Evolutionary conservation across 2,797 vertebrate species (phyloP).

Genomic region (Pangasius larnaudii): DNA sequence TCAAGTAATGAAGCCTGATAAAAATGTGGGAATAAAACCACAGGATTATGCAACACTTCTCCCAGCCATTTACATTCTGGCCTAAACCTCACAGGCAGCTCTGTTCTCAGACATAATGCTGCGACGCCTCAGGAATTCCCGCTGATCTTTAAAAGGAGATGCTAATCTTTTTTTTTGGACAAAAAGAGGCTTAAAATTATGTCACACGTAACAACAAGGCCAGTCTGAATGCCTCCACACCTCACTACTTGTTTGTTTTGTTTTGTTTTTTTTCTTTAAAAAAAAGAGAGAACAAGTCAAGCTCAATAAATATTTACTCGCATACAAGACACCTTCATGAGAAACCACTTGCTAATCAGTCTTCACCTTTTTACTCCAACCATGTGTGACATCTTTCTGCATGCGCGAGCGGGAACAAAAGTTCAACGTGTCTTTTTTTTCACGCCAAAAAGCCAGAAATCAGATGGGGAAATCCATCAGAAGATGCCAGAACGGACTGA

Average conservation of each 20-base stretch:
- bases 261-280: not conserved
- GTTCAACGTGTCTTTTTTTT: not conserved
- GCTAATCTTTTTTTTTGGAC: not conserved
- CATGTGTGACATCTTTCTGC: not conserved
- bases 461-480: not conserved
- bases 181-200: not conserved
- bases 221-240: not conserved
- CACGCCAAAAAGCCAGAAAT: not conserved
- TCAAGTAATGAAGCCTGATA: not conserved
- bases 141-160: not conserved
- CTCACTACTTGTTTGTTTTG: not conserved
- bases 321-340: constrained; percentile 4
- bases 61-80: constrained; percentile 5
- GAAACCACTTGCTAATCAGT: not conserved
- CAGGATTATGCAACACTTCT: constrained; percentile 13
- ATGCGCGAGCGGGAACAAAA: not conserved
- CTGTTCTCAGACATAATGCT: not conserved
- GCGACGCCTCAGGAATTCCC: constrained; percentile 15
- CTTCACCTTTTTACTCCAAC: not conserved
- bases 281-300: not conserved
- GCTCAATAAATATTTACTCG: constrained; percentile 10
- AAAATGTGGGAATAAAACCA: constrained; percentile 11
- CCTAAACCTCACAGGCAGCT: constrained; percentile 10
- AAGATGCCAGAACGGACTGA: not conserved
- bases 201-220: not conserved